A percentile compares a stretch with the other conserved stretches of the same genome.
Evolutionary conservation across 2,113 vertebrate species (phyloP).

Genomic region (Parus major): DNA sequence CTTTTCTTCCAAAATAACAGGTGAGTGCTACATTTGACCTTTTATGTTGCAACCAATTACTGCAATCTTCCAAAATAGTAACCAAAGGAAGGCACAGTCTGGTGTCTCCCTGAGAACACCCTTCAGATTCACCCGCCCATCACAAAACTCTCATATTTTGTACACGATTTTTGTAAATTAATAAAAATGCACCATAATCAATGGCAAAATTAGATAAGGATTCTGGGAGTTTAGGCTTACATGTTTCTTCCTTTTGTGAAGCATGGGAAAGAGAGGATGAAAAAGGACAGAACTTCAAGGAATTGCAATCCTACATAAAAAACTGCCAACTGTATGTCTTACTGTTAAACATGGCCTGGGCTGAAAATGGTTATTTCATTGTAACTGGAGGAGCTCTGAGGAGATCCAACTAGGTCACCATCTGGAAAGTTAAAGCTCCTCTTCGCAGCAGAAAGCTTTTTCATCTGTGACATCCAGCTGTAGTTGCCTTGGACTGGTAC

Average conservation of each 20-base stretch:
- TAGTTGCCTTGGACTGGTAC: not conserved
- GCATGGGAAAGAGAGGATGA: not conserved
- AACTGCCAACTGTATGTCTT: not conserved
- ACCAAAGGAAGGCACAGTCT: not conserved
- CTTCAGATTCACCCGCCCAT: not conserved
- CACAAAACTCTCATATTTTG: not conserved
- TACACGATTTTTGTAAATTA: not conserved
- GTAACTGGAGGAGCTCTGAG: not conserved
- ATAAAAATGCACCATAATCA: not conserved
- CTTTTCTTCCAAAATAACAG: not conserved
- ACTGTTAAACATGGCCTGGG: not conserved
- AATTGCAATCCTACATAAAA: not conserved
- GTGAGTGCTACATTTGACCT: not conserved
- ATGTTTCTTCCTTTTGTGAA: not conserved
- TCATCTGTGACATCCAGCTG: slow-evolving; percentile 15
- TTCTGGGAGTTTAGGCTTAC: not conserved
- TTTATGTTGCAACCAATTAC: not conserved
- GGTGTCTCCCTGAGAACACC: not conserved
- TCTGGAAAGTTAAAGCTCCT: slow-evolving; percentile 16
- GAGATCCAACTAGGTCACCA: slow-evolving; percentile 48
- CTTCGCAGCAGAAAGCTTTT: not conserved
- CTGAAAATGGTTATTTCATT: slow-evolving; percentile 23
- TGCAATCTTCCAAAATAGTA: not conserved
- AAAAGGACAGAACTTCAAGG: not conserved
- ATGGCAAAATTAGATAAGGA: not conserved